Percentiles rank a stretch among this genome's conserved stretches.
Conservation (phyloP, 1,140 invertebrate genomes). For the Danaus melanippus region DNA sequence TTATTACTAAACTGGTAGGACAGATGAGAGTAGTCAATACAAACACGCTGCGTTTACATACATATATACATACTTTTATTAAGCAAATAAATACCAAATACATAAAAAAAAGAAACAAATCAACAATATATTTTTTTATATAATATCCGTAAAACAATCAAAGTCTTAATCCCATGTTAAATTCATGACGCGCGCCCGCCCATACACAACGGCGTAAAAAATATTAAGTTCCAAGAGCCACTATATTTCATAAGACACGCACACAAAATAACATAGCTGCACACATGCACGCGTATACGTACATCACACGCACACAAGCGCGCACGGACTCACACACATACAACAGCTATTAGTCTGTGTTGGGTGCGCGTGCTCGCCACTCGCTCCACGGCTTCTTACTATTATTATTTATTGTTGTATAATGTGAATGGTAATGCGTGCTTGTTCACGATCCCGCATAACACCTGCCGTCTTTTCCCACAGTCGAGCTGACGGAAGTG, state of each 20-base stretch:
- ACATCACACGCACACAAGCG: slow-evolving; percentile 36
- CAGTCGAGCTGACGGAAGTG: slow-evolving; percentile 60
- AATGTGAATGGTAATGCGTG: slow-evolving; percentile 71
- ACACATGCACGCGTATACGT: slow-evolving; percentile 5
- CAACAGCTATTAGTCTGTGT: slow-evolving; percentile 55
- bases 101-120: slow-evolving; percentile 20
- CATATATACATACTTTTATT: no score
- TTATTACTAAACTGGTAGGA: no score
- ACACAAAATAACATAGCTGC: slow-evolving; percentile 27
- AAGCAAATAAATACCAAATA: neutral
- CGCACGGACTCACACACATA: slow-evolving; percentile 6
- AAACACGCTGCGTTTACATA: no score
- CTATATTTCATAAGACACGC: slow-evolving; percentile 40
- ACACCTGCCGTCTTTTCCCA: slow-evolving; percentile 71
- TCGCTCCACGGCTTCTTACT: slow-evolving; percentile 69
- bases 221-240: slow-evolving; percentile 41
- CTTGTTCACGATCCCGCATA: slow-evolving; percentile 70
- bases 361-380: slow-evolving; percentile 66
- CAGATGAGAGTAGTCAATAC: no score
- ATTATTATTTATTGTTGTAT: slow-evolving; percentile 72
- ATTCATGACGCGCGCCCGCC: slow-evolving; percentile 63
- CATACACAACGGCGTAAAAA: slow-evolving; percentile 48
- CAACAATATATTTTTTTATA: no score
- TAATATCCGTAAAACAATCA: slow-evolving; percentile 52
- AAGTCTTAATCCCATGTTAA: slow-evolving; percentile 56